These are phyloP conservation scores for Drosophila anomalata DNA, from an alignment of 2,888 invertebrate genomes.

Conservation along the genomic window DNA sequence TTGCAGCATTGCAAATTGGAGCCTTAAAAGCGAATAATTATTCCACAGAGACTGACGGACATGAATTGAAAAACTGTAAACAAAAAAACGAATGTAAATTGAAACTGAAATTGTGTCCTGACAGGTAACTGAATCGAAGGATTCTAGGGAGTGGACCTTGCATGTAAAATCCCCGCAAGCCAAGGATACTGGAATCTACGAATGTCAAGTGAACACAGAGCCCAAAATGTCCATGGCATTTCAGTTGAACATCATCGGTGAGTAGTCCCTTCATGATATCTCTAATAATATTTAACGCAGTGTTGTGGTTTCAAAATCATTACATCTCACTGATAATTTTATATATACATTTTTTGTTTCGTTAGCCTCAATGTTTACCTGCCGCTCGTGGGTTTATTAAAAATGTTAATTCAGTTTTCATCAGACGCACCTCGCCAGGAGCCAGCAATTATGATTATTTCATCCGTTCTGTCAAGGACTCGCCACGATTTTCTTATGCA, in stretches of 20 bases:
- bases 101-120: conserved; percentile 21
- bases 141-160: conserved; percentile 94
- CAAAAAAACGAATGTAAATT: conserved; percentile 6
- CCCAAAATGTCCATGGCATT: conserved; percentile 95
- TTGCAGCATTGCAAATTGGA: conserved; percentile 42
- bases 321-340: conserved; percentile 1
- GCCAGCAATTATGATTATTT: conserved; percentile 64
- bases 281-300: background rate
- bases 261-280: conserved; percentile 83
- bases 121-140: conserved; percentile 85
- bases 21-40: conserved; percentile 43
- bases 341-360: background rate
- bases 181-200: conserved; percentile 90
- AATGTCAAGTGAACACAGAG: conserved; percentile 89
- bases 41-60: conserved; percentile 31
- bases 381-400: conserved; percentile 44
- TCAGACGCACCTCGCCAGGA: conserved; percentile 27
- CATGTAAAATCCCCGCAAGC: conserved; percentile 94
- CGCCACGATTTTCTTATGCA: conserved; percentile 2
- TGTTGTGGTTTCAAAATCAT: background rate
- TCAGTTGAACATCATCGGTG: conserved; percentile 93
- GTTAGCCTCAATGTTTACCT: conserved; percentile 15
- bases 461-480: conserved; percentile 32
- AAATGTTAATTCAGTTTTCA: conserved; percentile 56
- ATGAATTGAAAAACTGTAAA: conserved; percentile 19